A percentile compares a stretch with the other conserved stretches of the same genome.
Conservation (phyloP, 2,113 vertebrate species). For the Tachuris rubrigastra region DNA sequence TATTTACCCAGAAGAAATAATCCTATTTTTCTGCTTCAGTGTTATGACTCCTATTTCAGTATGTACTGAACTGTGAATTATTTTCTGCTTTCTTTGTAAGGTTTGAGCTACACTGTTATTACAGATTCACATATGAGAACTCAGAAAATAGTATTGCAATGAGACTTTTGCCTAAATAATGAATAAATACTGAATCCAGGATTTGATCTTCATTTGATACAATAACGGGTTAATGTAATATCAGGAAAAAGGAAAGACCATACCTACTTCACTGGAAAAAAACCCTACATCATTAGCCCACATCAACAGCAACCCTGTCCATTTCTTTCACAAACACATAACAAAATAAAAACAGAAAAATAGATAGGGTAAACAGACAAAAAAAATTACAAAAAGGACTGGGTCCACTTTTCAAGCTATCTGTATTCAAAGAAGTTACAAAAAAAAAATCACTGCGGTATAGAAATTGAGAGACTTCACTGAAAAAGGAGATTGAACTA, state of each 20-base stretch:
- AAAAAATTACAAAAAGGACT: not conserved
- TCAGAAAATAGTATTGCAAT: not conserved
- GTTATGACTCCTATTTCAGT: not conserved
- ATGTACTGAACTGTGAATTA: not conserved
- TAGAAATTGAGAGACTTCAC: not conserved
- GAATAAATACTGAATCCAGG: not conserved
- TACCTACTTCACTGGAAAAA: not conserved
- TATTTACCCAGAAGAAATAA: not conserved
- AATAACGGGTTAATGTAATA: not conserved
- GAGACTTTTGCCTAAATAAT: not conserved
- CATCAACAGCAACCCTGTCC: not conserved
- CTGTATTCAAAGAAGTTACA: not conserved
- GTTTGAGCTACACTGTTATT: not conserved
- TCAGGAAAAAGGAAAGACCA: not conserved
- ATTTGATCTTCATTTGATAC: not conserved
- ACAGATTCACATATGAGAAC: not conserved
- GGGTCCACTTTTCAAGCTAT: not conserved
- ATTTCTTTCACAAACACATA: not conserved
- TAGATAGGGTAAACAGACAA: not conserved
- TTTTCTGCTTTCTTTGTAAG: not conserved
- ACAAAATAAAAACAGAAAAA: not conserved
- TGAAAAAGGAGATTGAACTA: not conserved
- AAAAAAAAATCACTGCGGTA: not conserved
- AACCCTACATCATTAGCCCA: accelerated
- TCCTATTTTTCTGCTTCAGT: not conserved